A percentile compares a stretch with the other conserved stretches of the same genome.
phyloP scores from a whole-genome alignment of 2,888 invertebrate genomes.

The Euclidia mi region DNA sequence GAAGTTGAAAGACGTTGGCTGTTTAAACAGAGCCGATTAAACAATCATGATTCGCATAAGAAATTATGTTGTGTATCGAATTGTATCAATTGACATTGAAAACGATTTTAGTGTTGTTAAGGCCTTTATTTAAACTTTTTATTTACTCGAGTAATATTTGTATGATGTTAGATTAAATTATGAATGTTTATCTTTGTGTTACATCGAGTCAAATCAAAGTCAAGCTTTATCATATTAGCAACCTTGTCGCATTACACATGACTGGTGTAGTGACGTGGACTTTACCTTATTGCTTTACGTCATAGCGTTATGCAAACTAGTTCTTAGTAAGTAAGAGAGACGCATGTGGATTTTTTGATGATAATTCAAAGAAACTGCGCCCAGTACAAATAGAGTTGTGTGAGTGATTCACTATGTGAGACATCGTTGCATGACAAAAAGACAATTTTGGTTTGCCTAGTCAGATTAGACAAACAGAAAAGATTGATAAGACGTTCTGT shows the following conservation, averaged over 20 bases:
- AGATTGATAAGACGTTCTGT: not conserved
- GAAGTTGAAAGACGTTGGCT: not conserved
- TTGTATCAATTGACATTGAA: not conserved
- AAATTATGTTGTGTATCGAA: conserved; percentile 11
- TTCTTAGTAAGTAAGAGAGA: conserved; percentile 28
- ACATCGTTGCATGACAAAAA: conserved; percentile 8
- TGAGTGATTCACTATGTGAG: conserved; percentile 22
- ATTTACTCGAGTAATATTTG: no score
- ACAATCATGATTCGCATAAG: conserved; percentile 13
- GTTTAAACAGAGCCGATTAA: not conserved
- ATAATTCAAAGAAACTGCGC: conserved; percentile 20
- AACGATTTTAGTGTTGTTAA: not conserved
- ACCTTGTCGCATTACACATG: conserved; percentile 55
- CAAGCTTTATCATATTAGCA: conserved; percentile 61
- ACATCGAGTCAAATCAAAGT: conserved; percentile 71
- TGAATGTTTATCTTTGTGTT: conserved; percentile 42
- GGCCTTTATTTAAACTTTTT: no score
- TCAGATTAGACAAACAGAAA: not conserved
- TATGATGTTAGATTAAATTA: conserved; percentile 1
- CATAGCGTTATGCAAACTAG: conserved; percentile 46
- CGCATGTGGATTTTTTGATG: conserved; percentile 27
- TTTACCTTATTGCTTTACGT: conserved; percentile 56
- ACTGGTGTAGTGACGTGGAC: conserved; percentile 50
- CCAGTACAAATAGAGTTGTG: not conserved
- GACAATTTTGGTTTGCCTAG: not conserved